A percentile compares a stretch with the other conserved stretches of the same genome.
These are phyloP conservation scores for Tetheella fluctuosa DNA, from an alignment of 2,888 invertebrate genomes.

Conservation along the genomic window DNA sequence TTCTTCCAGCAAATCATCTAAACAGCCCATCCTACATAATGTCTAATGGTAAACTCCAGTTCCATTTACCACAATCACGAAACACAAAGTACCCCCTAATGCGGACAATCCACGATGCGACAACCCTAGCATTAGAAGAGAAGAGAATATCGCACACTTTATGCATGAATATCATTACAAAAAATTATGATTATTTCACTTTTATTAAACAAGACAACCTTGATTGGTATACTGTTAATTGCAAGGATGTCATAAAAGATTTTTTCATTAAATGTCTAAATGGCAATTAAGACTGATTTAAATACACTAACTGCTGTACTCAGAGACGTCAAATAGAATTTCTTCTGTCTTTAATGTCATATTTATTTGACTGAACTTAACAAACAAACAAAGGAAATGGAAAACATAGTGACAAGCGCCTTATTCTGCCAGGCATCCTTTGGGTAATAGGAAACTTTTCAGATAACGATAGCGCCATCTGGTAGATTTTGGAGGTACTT, in stretches of 20 bases:
- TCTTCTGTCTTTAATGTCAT: too few species aligned
- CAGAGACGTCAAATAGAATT: too few species aligned
- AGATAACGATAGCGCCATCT: too few species aligned
- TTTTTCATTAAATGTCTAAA: too few species aligned
- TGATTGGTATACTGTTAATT: neutral
- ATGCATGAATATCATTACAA: neutral
- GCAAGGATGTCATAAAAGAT: neutral
- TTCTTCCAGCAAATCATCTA: constrained; percentile 41
- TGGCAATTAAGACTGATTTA: too few species aligned
- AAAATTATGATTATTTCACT: neutral
- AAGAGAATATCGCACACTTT: constrained; percentile 62
- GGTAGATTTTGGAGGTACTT: too few species aligned
- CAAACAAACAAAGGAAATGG: too few species aligned
- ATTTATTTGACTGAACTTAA: too few species aligned
- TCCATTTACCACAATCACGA: constrained; percentile 60
- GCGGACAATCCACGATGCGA: constrained; percentile 88
- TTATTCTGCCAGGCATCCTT: too few species aligned
- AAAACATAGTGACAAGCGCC: too few species aligned
- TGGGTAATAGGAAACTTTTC: too few species aligned
- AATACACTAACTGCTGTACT: too few species aligned
- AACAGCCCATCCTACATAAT: constrained; percentile 57
- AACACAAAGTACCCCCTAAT: constrained; percentile 87
- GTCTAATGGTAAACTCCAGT: constrained; percentile 55
- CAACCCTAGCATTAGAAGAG: constrained; percentile 81
- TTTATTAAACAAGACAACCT: neutral